A percentile compares a stretch with the other conserved stretches of the same genome.
Conservation (phyloP, 2,888 invertebrate species). For the Neelides folsomi region DNA sequence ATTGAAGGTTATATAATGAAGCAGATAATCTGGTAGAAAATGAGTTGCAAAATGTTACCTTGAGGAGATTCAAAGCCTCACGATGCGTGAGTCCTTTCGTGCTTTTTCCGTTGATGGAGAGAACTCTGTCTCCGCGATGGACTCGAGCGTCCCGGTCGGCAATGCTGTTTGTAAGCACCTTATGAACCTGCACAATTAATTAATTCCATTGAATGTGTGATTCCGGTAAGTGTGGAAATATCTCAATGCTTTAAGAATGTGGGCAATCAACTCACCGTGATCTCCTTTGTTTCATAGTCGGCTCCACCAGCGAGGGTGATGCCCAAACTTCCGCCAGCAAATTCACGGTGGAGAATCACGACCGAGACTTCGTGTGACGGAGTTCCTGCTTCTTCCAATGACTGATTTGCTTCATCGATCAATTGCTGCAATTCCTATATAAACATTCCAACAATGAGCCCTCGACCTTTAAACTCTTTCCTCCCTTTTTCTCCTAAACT, state of each 20-base stretch:
- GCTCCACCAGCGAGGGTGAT: constrained; percentile 77
- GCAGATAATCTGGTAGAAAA: neutral
- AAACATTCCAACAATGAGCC: neutral
- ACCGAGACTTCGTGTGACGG: constrained; percentile 47
- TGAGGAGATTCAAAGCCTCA: constrained; percentile 72
- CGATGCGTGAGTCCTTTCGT: constrained; percentile 73
- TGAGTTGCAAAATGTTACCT: constrained; percentile 44
- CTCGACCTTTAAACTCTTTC: neutral
- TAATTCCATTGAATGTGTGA: no score
- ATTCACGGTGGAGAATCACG: constrained; percentile 53
- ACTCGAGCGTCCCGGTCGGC: constrained; percentile 75
- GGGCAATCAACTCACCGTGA: constrained; percentile 51
- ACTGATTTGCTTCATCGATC: constrained; percentile 53
- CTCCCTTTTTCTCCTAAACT: neutral
- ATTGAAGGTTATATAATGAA: no score
- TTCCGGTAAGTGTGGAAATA: neutral
- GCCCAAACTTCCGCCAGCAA: constrained; percentile 61
- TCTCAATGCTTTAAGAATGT: neutral
- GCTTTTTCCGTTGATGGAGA: constrained; percentile 73
- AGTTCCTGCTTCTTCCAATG: constrained; percentile 45
- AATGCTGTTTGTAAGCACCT: constrained; percentile 69
- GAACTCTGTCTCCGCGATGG: constrained; percentile 71
- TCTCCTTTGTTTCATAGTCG: constrained; percentile 82
- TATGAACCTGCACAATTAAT: constrained; percentile 54
- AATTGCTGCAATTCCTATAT: constrained; percentile 48